Percentiles rank a stretch among this genome's conserved stretches.
Evolutionary conservation across 2,888 invertebrate genomes (phyloP).

Genomic region (Deroplatys truncata): DNA sequence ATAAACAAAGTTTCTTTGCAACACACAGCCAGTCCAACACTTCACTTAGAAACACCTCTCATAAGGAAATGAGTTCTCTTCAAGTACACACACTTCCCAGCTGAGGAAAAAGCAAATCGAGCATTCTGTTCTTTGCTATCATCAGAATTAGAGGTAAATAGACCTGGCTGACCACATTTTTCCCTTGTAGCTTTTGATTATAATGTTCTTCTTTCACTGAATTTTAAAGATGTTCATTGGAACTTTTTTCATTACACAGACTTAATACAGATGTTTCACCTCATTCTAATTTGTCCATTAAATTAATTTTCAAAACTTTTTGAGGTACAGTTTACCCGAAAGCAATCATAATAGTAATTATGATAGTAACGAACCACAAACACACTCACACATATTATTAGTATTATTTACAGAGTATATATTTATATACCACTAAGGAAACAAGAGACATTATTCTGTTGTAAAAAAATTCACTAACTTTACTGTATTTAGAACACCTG

Average conservation of each 20-base stretch:
- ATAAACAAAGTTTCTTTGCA: background rate
- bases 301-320: background rate
- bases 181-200: background rate
- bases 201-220: background rate
- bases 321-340: slow-evolving; percentile 20
- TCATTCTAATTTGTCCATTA: background rate
- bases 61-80: background rate
- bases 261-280: background rate
- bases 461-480: slow-evolving; percentile 21
- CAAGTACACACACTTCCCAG: background rate
- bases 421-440: background rate
- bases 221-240: background rate
- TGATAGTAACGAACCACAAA: slow-evolving; percentile 16
- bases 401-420: slow-evolving; percentile 7
- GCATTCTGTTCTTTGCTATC: background rate
- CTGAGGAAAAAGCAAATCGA: background rate
- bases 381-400: slow-evolving; percentile 17
- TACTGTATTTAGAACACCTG: background rate
- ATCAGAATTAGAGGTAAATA: background rate
- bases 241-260: background rate
- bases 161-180: background rate
- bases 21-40: background rate
- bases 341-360: background rate
- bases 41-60: background rate
- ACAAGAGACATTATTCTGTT: slow-evolving; percentile 2